Conservation (phyloP, 1,140 invertebrate species). For the Matsumurasca onukii region DNA sequence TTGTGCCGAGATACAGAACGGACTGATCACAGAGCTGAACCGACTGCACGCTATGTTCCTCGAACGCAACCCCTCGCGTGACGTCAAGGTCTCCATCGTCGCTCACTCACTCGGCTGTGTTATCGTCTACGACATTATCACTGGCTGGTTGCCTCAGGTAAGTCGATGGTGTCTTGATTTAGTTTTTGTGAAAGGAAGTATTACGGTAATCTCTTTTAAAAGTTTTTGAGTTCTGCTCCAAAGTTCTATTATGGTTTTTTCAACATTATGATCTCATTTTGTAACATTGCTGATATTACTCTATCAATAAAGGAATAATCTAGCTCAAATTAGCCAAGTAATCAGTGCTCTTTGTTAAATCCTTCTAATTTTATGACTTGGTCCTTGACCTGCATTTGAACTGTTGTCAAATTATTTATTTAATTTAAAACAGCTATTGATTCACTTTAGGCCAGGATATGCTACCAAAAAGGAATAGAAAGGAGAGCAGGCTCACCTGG, state of each 20-base stretch:
- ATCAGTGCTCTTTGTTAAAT: background rate
- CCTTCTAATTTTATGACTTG: too few species aligned
- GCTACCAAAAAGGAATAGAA: too few species aligned
- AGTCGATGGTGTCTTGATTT: background rate
- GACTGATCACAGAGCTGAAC: constrained; percentile 67
- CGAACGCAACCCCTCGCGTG: constrained; percentile 66
- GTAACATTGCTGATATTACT: background rate
- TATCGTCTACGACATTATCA: constrained; percentile 78
- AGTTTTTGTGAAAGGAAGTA: background rate
- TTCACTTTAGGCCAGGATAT: too few species aligned
- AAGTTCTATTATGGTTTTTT: background rate
- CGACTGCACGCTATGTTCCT: constrained; percentile 71
- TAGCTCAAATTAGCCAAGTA: background rate
- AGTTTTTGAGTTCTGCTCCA: background rate
- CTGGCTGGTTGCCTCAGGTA: constrained; percentile 58
- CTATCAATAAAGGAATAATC: background rate
- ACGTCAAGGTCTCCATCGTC: constrained; percentile 72
- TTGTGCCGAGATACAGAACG: constrained; percentile 69
- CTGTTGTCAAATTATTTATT: too few species aligned
- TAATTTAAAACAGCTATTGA: too few species aligned
- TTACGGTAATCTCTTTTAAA: background rate
- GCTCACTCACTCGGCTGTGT: constrained; percentile 81
- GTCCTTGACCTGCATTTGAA: too few species aligned
- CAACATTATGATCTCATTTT: background rate
- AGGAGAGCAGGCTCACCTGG: too few species aligned